A percentile compares a stretch with the other conserved stretches of the same genome.
These are phyloP conservation scores for Heliconius sara DNA, from an alignment of 2,888 invertebrate genomes.

Conservation along the genomic window DNA sequence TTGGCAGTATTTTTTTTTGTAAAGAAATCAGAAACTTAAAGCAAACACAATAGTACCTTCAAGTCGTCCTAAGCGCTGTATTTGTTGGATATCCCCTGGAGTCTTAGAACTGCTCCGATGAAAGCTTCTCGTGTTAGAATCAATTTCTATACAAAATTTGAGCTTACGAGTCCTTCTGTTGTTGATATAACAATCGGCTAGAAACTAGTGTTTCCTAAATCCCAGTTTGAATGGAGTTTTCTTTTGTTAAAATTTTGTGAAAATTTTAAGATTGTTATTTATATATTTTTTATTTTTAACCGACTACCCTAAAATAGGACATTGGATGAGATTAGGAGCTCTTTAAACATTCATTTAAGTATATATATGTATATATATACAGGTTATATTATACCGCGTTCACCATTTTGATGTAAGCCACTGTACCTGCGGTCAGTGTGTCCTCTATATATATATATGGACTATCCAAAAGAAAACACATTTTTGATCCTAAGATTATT, in stretches of 20 bases:
- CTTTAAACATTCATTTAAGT: too few species aligned
- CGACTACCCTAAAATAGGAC: too few species aligned
- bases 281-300: neutral
- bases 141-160: slow-evolving; percentile 7
- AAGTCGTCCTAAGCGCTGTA: neutral
- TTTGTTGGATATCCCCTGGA: neutral
- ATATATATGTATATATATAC: too few species aligned
- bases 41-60: neutral
- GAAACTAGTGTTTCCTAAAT: neutral
- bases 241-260: neutral
- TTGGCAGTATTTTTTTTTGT: neutral
- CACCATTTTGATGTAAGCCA: too few species aligned
- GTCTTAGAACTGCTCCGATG: neutral
- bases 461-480: too few species aligned
- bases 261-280: neutral
- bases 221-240: neutral
- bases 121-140: slow-evolving; percentile 14
- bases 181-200: neutral
- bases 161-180: neutral
- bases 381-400: too few species aligned
- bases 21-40: neutral
- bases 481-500: too few species aligned
- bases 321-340: too few species aligned
- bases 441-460: too few species aligned
- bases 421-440: too few species aligned